Conservation (phyloP, 2,113 vertebrate species). For the Ctenodactylus gundi region DNA sequence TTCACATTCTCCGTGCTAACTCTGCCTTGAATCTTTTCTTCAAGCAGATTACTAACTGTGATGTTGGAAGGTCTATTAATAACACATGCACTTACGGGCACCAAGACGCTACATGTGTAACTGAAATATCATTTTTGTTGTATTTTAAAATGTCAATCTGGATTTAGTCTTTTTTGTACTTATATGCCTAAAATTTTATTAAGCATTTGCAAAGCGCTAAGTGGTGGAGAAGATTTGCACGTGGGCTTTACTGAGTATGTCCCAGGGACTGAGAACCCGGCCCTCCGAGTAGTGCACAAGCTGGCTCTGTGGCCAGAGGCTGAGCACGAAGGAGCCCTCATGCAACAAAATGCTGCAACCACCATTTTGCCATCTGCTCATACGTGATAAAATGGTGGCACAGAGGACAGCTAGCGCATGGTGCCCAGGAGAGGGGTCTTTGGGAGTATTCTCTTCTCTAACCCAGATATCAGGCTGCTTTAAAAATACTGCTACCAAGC, state of each 20-base stretch:
- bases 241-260: background rate
- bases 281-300: background rate
- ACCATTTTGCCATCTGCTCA: slow-evolving; percentile 81
- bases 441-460: slow-evolving; percentile 45
- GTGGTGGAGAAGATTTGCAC: slow-evolving; percentile 45
- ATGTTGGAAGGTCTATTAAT: slow-evolving; percentile 64
- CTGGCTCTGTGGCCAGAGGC: background rate
- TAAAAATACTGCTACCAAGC: slow-evolving; percentile 58
- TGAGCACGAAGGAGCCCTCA: slow-evolving; percentile 22
- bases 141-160: slow-evolving; percentile 61
- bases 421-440: slow-evolving; percentile 38
- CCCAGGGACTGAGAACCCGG: background rate
- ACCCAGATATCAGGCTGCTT: slow-evolving; percentile 53
- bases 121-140: slow-evolving; percentile 46
- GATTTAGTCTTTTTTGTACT: slow-evolving; percentile 57
- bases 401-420: slow-evolving; percentile 52
- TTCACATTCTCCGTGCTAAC: slow-evolving; percentile 66
- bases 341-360: slow-evolving; percentile 72
- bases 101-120: background rate
- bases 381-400: slow-evolving; percentile 83
- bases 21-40: slow-evolving; percentile 59
- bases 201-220: background rate
- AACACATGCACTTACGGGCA: slow-evolving; percentile 21
- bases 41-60: slow-evolving; percentile 50
- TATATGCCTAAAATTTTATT: slow-evolving; percentile 56